Conservation (phyloP, 2,888 invertebrate genomes). For the Papilio demoleus region DNA sequence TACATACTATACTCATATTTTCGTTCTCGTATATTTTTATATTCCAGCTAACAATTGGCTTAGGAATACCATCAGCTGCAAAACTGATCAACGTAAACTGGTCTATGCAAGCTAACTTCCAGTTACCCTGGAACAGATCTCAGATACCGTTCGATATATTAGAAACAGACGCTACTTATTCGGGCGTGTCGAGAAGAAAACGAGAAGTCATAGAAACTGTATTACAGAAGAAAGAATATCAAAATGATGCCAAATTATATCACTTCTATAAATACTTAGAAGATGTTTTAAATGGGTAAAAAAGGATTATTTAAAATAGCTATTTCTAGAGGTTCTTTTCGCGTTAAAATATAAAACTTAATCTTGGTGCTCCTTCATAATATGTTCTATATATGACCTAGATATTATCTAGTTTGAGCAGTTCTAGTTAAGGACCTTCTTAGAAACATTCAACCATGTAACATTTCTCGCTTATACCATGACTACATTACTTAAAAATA, state of each 20-base stretch:
- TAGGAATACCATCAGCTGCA: conserved; percentile 68
- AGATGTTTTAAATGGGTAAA: conserved; percentile 64
- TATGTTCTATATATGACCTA: too few species aligned
- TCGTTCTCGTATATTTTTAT: too few species aligned
- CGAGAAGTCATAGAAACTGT: conserved; percentile 47
- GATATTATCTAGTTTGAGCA: too few species aligned
- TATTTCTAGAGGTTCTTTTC: too few species aligned
- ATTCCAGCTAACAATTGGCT: conserved; percentile 68
- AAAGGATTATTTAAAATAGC: too few species aligned
- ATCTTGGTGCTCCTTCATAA: too few species aligned
- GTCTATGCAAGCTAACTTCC: conserved; percentile 77
- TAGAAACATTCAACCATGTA: too few species aligned
- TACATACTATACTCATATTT: too few species aligned
- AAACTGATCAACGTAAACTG: conserved; percentile 70
- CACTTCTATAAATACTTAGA: conserved; percentile 75
- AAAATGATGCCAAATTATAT: conserved; percentile 66
- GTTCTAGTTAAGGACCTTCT: too few species aligned
- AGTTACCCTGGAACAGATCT: conserved; percentile 73
- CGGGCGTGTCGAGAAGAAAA: conserved; percentile 60
- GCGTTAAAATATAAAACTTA: too few species aligned
- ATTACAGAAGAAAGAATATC: conserved; percentile 44
- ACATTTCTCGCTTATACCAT: too few species aligned
- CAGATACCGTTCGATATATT: conserved; percentile 74
- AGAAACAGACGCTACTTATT: conserved; percentile 64
- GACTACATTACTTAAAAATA: too few species aligned